Evolutionary conservation across 2,888 invertebrate species (phyloP), one percentile per base, ranked within the genome.

Genomic region (Clistopyga incitator): DNA sequence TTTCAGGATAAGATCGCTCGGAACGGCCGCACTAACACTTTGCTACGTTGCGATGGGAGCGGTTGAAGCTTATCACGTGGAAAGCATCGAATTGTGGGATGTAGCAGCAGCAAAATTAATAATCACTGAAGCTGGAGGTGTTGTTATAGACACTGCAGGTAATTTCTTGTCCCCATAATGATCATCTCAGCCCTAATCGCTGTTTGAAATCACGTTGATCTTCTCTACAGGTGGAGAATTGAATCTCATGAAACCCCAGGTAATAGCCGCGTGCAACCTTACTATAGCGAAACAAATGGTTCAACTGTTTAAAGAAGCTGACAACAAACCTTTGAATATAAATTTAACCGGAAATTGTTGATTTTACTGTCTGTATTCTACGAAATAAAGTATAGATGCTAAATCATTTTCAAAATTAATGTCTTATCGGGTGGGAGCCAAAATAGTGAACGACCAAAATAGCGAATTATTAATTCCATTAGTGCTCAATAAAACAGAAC

Each of bases 71-170:
- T 97, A 96, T 91, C 95, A 95, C 87, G 96, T 97, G 87, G 96
- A 96, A 90, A 96, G 97, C 84, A 94, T 97, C 71, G 95, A 96
- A 87, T 95, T 96, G 45, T 97, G 97, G 97, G 97, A 97, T 91
- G 95, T 96, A 34, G 95, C 96, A 38, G 97, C 97, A 13, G 96
- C 96, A 0, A 95, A 95, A 74, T 91, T 97, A 50, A 96, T 97
- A 85, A 94, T 97, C 23, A 93, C 94, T 76, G 97, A 98, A 94
- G 97, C 97, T 70, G 97, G 97, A n/a, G 97, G 97, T 56, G 92
- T 94, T 78, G 94, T 97, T 18, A 93, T 95, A 71, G 96, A 96
- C 89, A 95, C 96, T 13, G 94, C 94, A 86, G 96, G 96, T 94
- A 86, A 84, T 65, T 71, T 68, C 42, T 38, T 64, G 42, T 38